Evolutionary conservation across 2,113 vertebrate genomes (phyloP).

Genomic region (Pipra filicauda): DNA sequence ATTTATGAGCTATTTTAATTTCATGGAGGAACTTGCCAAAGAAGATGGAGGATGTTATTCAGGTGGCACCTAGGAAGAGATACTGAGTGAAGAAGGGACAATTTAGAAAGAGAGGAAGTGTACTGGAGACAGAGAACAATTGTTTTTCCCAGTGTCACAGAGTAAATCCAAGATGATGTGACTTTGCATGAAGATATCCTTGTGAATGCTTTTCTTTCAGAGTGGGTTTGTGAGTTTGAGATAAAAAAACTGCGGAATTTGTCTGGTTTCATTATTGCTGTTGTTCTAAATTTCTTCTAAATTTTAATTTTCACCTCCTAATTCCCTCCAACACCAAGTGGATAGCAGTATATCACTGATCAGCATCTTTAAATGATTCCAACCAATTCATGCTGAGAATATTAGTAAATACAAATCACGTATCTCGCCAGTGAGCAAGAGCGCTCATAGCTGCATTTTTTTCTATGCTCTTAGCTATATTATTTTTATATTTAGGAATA

Average conservation of each 20-base stretch:
- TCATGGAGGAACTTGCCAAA: not conserved
- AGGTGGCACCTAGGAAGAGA: not conserved
- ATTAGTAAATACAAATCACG: not conserved
- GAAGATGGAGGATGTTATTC: not conserved
- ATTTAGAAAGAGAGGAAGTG: not conserved
- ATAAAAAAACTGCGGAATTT: not conserved
- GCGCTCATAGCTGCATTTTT: not conserved
- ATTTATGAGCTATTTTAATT: not conserved
- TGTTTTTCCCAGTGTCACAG: not conserved
- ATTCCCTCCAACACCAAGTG: not conserved
- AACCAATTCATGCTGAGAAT: not conserved
- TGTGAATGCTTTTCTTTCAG: not conserved
- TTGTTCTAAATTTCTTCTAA: not conserved
- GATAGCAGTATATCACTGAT: not conserved
- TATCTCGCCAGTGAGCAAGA: not conserved
- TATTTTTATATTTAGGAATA: not conserved
- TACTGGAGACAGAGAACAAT: not conserved
- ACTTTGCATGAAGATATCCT: not conserved
- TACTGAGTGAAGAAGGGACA: not conserved
- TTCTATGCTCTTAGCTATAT: not conserved
- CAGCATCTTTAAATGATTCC: not conserved
- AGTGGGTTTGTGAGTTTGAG: not conserved
- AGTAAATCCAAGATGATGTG: not conserved
- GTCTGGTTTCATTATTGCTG: not conserved
- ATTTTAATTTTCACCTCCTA: not conserved